Conservation (phyloP, 1,140 invertebrate genomes). For the Trichonephila inaurata region DNA sequence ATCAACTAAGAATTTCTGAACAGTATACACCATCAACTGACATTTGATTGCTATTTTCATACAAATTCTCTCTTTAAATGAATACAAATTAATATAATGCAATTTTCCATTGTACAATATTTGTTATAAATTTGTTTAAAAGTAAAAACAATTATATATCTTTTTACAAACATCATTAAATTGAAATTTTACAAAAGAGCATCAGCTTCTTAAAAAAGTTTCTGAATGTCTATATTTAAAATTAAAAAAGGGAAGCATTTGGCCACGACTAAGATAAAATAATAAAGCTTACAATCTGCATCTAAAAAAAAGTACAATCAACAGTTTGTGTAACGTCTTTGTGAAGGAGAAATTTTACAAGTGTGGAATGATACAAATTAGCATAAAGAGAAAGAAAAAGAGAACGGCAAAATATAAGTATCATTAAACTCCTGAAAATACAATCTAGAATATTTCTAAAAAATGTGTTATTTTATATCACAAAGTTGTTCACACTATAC, state of each 20-base stretch:
- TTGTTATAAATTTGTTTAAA: background rate
- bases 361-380: background rate
- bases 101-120: background rate
- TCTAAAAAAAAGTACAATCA: background rate
- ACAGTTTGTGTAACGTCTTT: background rate
- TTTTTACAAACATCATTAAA: background rate
- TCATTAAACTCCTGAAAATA: background rate
- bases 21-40: background rate
- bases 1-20: background rate
- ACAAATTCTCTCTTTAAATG: background rate
- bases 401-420: background rate
- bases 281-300: background rate
- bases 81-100: background rate
- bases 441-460: background rate
- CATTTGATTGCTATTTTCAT: background rate
- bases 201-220: too few species aligned
- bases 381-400: background rate
- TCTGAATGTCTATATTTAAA: too few species aligned
- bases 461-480: too few species aligned
- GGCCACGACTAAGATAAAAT: background rate
- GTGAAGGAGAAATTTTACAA: conserved; percentile 4
- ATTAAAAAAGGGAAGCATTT: background rate
- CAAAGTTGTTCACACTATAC: too few species aligned
- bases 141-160: background rate
- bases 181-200: too few species aligned